Percentiles rank a stretch among this genome's conserved stretches.
Conservation (phyloP, 2,888 invertebrate species). For the Ormia ochracea region DNA sequence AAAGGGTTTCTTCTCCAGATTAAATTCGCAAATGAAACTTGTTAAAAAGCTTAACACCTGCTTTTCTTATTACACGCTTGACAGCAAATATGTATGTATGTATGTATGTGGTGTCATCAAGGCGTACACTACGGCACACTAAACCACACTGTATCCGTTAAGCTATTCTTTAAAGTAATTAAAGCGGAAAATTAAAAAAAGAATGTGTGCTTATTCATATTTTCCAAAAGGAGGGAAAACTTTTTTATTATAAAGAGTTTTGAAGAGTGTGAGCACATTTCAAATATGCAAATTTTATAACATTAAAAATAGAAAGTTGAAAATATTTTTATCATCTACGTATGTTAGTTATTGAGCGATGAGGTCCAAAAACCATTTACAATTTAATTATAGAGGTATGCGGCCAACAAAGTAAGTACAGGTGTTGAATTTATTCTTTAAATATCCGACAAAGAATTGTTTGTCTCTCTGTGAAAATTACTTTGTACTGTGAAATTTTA, state of each 20-base stretch:
- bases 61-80: too few relatives aligned
- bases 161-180: neutral
- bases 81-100: too few relatives aligned
- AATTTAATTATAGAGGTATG: conserved; percentile 54
- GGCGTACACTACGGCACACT: too few relatives aligned
- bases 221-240: neutral
- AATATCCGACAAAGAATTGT: neutral
- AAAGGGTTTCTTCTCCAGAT: too few relatives aligned
- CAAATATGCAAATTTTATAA: neutral
- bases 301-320: conserved; percentile 37
- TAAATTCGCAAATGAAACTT: too few relatives aligned
- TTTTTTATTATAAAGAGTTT: neutral
- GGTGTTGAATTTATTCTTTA: neutral
- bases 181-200: conserved; percentile 2
- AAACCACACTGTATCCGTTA: too few relatives aligned
- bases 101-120: neutral
- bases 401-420: neutral
- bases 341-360: neutral
- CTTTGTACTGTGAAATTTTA: conserved; percentile 37
- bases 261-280: neutral
- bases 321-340: conserved; percentile 2
- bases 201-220: neutral
- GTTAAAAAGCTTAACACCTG: too few relatives aligned
- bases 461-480: conserved; percentile 7
- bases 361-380: conserved; percentile 38